Evolutionary conservation across 1,140 invertebrate genomes (phyloP).

Genomic region (Triops longicaudatus): DNA sequence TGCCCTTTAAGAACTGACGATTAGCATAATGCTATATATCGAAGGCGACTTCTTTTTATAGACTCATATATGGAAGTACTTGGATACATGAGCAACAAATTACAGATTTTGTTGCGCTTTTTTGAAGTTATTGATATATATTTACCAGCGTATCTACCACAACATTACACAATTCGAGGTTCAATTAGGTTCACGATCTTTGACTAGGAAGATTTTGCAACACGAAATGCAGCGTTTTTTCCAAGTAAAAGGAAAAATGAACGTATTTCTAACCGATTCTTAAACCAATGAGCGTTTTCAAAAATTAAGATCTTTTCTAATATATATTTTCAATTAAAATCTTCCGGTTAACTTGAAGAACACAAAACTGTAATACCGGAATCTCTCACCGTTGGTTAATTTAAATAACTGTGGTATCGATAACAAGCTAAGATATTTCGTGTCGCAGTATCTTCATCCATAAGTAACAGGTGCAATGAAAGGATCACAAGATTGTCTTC

Average conservation of each 20-base stretch:
- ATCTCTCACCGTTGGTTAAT: too few species aligned
- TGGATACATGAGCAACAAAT: background rate
- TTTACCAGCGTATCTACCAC: background rate
- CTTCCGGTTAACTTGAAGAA: too few species aligned
- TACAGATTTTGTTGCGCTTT: background rate
- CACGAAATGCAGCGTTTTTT: background rate
- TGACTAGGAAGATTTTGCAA: background rate
- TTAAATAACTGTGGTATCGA: too few species aligned
- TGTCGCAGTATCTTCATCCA: background rate
- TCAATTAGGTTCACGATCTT: background rate
- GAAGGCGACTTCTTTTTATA: background rate
- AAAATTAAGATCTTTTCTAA: too few species aligned
- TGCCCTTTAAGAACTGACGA: background rate
- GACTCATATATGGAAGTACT: background rate
- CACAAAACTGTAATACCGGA: too few species aligned
- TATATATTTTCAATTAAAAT: too few species aligned
- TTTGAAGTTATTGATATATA: background rate
- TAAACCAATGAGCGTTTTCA: too few species aligned
- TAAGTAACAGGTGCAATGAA: background rate
- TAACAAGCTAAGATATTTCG: background rate
- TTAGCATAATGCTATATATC: conserved; percentile 4
- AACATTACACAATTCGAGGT: background rate
- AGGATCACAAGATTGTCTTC: too few species aligned
- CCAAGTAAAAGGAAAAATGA: background rate
- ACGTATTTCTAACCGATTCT: too few species aligned